phyloP scores from a whole-genome alignment of 2,797 vertebrate species.

The Manis pentadactyla region DNA sequence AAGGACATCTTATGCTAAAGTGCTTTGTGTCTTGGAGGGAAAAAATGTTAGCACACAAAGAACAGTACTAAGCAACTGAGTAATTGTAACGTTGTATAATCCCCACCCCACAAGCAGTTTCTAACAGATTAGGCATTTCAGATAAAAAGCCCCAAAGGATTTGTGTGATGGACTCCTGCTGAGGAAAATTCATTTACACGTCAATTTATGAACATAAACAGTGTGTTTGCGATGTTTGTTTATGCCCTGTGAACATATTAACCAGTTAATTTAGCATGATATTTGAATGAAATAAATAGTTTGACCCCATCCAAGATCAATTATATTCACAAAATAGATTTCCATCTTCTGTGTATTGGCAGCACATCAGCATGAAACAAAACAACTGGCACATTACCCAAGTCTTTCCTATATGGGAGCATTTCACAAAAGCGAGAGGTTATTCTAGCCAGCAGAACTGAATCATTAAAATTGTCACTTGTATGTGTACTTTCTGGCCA shows the following conservation, averaged over 20 bases:
- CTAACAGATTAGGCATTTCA: conserved; percentile 35
- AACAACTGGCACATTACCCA: conserved; percentile 2
- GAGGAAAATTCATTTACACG: conserved; percentile 47
- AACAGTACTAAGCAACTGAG: not conserved
- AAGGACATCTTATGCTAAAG: conserved; percentile 59
- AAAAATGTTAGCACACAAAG: conserved; percentile 53
- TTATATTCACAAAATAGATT: conserved; percentile 73
- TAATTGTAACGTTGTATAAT: not conserved
- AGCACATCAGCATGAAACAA: conserved; percentile 69
- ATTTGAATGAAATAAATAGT: conserved; percentile 67
- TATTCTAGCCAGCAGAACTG: not conserved
- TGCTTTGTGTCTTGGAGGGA: conserved; percentile 20
- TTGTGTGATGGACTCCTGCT: conserved; percentile 45
- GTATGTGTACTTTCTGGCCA: not conserved
- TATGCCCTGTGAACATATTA: conserved; percentile 66
- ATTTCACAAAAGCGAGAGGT: conserved; percentile 66
- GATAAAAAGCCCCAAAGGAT: conserved; percentile 45
- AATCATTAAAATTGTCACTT: conserved; percentile 65
- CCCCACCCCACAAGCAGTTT: not conserved
- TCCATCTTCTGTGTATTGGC: conserved; percentile 72
- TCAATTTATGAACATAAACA: conserved; percentile 58
- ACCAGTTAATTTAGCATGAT: conserved; percentile 68
- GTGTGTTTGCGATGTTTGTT: conserved; percentile 66
- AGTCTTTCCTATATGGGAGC: conserved; percentile 52
- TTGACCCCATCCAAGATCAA: conserved; percentile 73